Evolutionary conservation across 2,113 vertebrate species (phyloP).

Genomic region (Ptilorrhoa leucosticta): DNA sequence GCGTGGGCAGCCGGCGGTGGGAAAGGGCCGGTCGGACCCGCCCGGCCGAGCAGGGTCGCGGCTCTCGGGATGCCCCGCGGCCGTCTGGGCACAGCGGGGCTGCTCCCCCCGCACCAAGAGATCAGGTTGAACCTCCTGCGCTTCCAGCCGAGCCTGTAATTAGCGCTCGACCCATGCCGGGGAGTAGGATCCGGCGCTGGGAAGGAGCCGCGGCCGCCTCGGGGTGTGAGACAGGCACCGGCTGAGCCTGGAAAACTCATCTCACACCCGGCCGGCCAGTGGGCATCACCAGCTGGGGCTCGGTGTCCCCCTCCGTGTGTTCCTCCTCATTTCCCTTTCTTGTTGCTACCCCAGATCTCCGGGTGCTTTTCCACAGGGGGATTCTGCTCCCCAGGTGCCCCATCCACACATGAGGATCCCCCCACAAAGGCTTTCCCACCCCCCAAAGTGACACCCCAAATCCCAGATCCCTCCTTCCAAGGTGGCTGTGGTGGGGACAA

Average conservation of each 20-base stretch:
- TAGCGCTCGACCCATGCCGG: neutral
- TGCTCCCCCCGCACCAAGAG: neutral
- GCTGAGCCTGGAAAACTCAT: neutral
- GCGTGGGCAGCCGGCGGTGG: neutral
- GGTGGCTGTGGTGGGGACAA: rapidly evolving
- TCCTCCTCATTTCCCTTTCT: neutral
- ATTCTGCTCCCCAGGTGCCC: neutral
- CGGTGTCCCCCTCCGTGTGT: rapidly evolving
- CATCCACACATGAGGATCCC: rapidly evolving
- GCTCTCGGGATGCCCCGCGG: neutral
- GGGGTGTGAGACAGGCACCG: neutral
- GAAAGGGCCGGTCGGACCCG: neutral
- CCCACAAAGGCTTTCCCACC: neutral
- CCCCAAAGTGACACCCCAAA: rapidly evolving
- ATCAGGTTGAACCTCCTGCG: neutral
- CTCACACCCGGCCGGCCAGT: rapidly evolving
- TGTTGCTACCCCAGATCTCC: rapidly evolving
- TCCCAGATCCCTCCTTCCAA: neutral
- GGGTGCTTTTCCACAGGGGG: neutral
- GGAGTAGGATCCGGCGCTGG: neutral
- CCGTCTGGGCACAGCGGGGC: neutral
- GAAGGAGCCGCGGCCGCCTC: neutral
- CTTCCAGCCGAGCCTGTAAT: neutral
- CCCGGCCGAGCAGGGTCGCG: neutral
- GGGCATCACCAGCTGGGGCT: rapidly evolving